phyloP scores from a whole-genome alignment of 1,140 invertebrate genomes.

The Carposina sasakii region DNA sequence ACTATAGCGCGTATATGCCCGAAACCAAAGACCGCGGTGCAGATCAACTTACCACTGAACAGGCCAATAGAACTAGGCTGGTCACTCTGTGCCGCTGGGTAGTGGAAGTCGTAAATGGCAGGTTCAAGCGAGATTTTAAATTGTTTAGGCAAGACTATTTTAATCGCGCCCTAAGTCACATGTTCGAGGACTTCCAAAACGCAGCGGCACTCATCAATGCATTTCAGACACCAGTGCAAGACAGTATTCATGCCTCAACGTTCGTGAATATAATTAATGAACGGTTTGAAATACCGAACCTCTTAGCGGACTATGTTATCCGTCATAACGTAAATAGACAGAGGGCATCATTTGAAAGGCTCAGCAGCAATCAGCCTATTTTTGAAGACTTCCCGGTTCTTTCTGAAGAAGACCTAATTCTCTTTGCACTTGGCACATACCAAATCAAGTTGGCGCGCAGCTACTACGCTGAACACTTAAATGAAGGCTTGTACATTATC shows the following conservation, averaged over 20 bases:
- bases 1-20: not conserved
- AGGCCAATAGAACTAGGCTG: not conserved
- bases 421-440: constrained; percentile 7
- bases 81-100: not conserved
- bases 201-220: constrained; percentile 1
- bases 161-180: not conserved
- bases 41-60: not conserved
- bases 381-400: constrained; percentile 3
- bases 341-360: constrained; percentile 6
- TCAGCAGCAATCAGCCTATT: constrained; percentile 3
- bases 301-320: constrained; percentile 11
- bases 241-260: not conserved
- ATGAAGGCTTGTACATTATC: not conserved
- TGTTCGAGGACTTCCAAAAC: constrained; percentile 1
- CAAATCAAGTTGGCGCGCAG: constrained; percentile 10
- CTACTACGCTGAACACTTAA: constrained; percentile 9
- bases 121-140: constrained; percentile 6
- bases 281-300: constrained; percentile 5
- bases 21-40: not conserved
- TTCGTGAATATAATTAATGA: not conserved
- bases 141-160: not conserved
- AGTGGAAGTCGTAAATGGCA: not conserved
- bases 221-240: not conserved
- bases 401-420: constrained; percentile 2
- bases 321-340: constrained; percentile 16